Base-by-base conservation (phyloP, 1,140 invertebrate species). In the Teleopsis dalmanni region DNA sequence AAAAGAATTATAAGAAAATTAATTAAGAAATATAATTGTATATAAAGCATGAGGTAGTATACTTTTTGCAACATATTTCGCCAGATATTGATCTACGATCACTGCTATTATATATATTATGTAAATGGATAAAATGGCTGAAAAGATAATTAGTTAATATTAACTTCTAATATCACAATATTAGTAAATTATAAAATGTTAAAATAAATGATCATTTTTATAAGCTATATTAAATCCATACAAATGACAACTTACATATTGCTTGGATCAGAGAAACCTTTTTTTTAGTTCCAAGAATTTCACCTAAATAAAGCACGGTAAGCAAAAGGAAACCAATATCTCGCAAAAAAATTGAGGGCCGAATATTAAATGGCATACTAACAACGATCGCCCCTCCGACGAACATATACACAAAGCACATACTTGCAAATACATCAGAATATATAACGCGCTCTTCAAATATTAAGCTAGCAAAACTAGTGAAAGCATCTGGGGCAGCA, bases 401-500 rank as follows among this genome's bases (percentile, higher is more conserved):
- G 6, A 84, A 67, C 1, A 78, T 74, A 6, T 82, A 83, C 5
- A 86, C 80, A 65, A 87, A 87, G 33, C 83, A 74, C 45, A 82
- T 83, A 29, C 79, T 80, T 25, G 81, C 80, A 73, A 73, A 68
- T 48, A 73, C 59, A 50, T 73, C 72, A 2, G 67, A 72, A 53
- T 72, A 74, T 60, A 74, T 70, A 23, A 71, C 71, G 37, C 72
- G 64, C 33, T 50, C 57, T 48, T 60, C 59, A 56, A 73, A 65
- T 61, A 74, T 57, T 38, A 72, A 59, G 40, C 73, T 66, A 43
- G 75, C 72, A 40, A 84, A 49, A n/a, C 81, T 79, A 33, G 81
- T 82, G 62, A 88, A 85, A 29, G 89, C 76, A 66, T 89, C 86
- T 7, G 84, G 79, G 7, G 85, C 80, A 25, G 84, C 84, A 72